Base-by-base conservation (phyloP, 1,140 invertebrate genomes). In the Rhyacophila brunnea region DNA sequence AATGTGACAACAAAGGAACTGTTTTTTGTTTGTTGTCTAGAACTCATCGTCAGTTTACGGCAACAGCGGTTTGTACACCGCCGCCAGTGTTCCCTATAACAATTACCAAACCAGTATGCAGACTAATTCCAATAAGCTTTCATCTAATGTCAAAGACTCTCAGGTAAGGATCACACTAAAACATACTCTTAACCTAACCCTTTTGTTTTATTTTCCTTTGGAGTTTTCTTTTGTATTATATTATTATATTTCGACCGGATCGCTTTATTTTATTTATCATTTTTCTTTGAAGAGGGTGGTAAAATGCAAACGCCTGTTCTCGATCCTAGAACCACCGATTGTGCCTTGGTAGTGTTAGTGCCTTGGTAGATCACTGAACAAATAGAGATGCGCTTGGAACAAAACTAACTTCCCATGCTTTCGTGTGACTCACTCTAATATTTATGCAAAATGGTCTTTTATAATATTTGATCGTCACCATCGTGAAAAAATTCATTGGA, bases 21-120 rank as follows among this genome's bases (percentile, higher is more conserved):
- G 38, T 40, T 40, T 46, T 46, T 49, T 58, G 23, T 28, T 28
- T 28, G 23, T 28, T 28, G 23, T 58, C 13, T 50, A 65, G 63
- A 65, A 60, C 45, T 72, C 75, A n/a, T 70, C 73, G 18, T 74
- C 66, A 45, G 71, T 69, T 58, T 77, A 77, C 69, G 74, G 71
- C 45, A 71, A 70, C 58, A 74, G 70, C 42, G 74, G 73, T 63
- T 57, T 75, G 5, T 76, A 77, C 71, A 75, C 74, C n/a, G 40
- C 58, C 14, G 58, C 63, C 47, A 64, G 40, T 38, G 43, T 62
- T 11, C 58, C 63, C 13, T 65, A 61, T 54, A 61, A 58, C 42
- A 61, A 38, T 44, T 65, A 65, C 44, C 63, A 65, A 35, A 49
- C 58, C 13, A 28, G 23, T 28, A 18, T 58, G 17, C 61, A 64